Evolutionary conservation across 2,888 invertebrate genomes (phyloP).

Genomic region (Electrophaes corylata): DNA sequence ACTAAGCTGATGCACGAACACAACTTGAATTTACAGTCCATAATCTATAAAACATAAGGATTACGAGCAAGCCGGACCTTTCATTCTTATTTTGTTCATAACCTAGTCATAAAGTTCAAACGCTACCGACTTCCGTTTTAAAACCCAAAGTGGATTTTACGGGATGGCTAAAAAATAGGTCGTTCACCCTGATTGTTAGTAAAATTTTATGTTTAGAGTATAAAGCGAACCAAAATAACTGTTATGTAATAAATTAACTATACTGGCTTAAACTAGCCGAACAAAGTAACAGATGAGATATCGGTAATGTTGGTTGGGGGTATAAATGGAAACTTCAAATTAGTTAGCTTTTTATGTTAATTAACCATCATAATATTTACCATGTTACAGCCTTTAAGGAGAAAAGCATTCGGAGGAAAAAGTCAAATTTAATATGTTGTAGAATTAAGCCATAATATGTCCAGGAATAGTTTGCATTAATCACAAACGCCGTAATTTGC

Average conservation of each 20-base stretch:
- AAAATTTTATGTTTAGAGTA: constrained; percentile 31
- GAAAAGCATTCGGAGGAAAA: constrained; percentile 60
- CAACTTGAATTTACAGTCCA: constrained; percentile 46
- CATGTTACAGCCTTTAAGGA: background rate
- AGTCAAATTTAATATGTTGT: constrained; percentile 46
- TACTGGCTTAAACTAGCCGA: background rate
- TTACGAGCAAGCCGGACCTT: background rate
- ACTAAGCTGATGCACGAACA: constrained; percentile 53
- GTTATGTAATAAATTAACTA: background rate
- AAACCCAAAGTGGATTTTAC: constrained; percentile 48
- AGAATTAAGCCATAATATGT: constrained; percentile 57
- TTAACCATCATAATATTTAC: too few relatives aligned
- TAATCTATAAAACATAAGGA: constrained; percentile 28
- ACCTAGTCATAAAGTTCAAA: constrained; percentile 30
- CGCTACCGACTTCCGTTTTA: constrained; percentile 48
- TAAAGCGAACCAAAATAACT: constrained; percentile 24
- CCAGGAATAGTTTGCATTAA: constrained; percentile 78
- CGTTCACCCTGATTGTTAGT: constrained; percentile 47
- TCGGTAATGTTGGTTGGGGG: too few relatives aligned
- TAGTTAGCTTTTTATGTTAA: too few relatives aligned
- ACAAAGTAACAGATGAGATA: background rate
- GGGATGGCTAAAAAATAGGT: constrained; percentile 46
- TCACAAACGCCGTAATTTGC: constrained; percentile 79
- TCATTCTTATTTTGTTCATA: constrained; percentile 34
- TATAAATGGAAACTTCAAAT: too few relatives aligned